Conservation (phyloP, 2,113 vertebrate species). For the Pseudopodoces humilis region DNA sequence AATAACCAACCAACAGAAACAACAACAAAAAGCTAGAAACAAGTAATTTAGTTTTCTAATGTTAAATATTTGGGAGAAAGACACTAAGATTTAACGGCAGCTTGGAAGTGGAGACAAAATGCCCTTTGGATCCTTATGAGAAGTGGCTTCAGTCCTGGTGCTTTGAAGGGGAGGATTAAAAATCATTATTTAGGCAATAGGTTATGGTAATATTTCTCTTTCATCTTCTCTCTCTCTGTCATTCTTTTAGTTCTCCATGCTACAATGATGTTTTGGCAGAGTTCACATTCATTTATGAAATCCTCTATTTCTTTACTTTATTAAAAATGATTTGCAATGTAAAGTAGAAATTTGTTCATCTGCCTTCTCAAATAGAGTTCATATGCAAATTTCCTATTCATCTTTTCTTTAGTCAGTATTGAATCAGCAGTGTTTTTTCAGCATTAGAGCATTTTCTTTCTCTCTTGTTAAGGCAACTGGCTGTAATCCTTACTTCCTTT, state of each 20-base stretch:
- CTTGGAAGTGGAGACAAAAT: not conserved
- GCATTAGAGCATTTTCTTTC: not conserved
- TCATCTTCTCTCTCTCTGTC: not conserved
- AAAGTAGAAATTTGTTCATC: conserved; percentile 21
- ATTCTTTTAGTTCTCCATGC: not conserved
- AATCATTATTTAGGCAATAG: not conserved
- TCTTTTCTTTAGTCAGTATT: not conserved
- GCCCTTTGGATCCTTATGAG: not conserved
- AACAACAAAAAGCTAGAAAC: not conserved
- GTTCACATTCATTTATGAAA: not conserved
- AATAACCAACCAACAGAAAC: not conserved
- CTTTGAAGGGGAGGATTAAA: not conserved
- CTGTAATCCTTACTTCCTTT: not conserved
- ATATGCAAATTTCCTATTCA: conserved; percentile 26
- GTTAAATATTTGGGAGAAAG: not conserved
- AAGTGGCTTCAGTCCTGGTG: not conserved
- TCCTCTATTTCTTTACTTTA: not conserved
- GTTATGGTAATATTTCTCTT: conserved; percentile 33
- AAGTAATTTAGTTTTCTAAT: not conserved
- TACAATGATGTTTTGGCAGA: conserved; percentile 12
- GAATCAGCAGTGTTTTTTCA: conserved; percentile 13
- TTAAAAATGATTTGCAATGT: conserved; percentile 20
- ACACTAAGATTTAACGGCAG: not conserved
- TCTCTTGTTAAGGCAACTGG: not conserved
- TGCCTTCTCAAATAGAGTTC: not conserved